A percentile compares a stretch with the other conserved stretches of the same genome.
phyloP scores from a whole-genome alignment of 2,888 invertebrate species.

The Acanthosepion lycidas region DNA sequence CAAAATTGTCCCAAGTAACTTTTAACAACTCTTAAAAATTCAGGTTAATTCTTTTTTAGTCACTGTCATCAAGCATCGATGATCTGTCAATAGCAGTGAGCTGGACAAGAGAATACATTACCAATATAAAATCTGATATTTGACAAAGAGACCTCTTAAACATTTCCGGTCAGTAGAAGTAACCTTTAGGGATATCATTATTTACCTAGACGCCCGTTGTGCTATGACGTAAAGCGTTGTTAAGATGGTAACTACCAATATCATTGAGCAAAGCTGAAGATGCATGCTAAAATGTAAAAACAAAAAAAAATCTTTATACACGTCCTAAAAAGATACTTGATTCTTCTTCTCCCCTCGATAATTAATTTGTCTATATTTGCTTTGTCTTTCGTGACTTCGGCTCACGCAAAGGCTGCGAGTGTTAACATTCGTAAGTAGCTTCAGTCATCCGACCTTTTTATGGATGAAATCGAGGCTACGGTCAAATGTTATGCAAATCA shows the following conservation, averaged over 20 bases:
- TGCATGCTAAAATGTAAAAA: neutral
- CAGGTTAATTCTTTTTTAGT: neutral
- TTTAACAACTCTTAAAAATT: no score
- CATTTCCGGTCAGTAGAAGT: neutral
- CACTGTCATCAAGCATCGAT: neutral
- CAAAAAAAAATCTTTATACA: neutral
- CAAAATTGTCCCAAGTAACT: no score
- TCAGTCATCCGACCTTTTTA: neutral
- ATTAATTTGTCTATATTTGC: constrained; percentile 6
- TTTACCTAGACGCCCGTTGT: neutral
- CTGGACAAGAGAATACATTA: neutral
- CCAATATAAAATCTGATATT: neutral
- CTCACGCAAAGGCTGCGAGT: neutral
- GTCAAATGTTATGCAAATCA: neutral
- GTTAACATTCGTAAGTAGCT: neutral
- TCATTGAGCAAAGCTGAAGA: neutral
- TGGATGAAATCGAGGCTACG: neutral
- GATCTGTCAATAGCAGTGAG: neutral
- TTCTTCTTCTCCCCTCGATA: neutral
- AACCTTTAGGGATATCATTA: constrained; percentile 21
- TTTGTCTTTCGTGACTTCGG: neutral
- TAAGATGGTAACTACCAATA: neutral
- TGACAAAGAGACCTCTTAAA: constrained; percentile 33
- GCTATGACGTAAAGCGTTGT: neutral
- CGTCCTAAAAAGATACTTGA: neutral